These are phyloP conservation scores for Sylvilagus floridanus DNA, from an alignment of 2,797 vertebrate genomes.

Conservation along the genomic window DNA sequence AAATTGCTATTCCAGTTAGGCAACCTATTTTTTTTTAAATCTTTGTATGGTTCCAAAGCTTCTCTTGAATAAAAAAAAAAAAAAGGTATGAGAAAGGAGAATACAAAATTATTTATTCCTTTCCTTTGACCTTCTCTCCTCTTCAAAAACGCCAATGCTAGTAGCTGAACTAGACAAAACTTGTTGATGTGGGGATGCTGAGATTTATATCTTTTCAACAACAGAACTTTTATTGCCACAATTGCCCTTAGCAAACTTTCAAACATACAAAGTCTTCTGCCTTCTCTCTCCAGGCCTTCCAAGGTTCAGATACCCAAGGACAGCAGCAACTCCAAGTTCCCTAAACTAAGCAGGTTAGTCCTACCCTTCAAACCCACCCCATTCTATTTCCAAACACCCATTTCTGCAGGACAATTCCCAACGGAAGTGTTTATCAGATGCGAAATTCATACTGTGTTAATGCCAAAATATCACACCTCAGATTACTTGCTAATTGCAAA, in stretches of 20 bases:
- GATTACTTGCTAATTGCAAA: slow-evolving; percentile 60
- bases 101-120: slow-evolving; percentile 27
- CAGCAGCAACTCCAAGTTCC: slow-evolving; percentile 13
- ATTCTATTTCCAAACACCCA: slow-evolving; percentile 2
- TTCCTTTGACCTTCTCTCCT: not conserved
- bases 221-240: not conserved
- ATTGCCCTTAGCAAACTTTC: not conserved
- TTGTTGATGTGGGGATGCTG: not conserved
- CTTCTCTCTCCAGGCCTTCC: not conserved
- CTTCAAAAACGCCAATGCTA: slow-evolving; percentile 4
- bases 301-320: not conserved
- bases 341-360: not conserved
- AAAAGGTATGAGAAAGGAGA: not conserved
- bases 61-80: slow-evolving; percentile 55
- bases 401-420: not conserved
- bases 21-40: not conserved
- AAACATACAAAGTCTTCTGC: not conserved
- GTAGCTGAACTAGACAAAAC: not conserved
- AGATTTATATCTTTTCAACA: not conserved
- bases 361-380: slow-evolving; percentile 39
- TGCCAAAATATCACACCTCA: slow-evolving; percentile 20
- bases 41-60: slow-evolving; percentile 6
- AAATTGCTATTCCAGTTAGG: not conserved
- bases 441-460: slow-evolving; percentile 58
- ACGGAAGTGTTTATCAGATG: not conserved